Base-by-base conservation (phyloP, 2,888 invertebrate genomes). In the Caenorhabditis parvicauda region DNA sequence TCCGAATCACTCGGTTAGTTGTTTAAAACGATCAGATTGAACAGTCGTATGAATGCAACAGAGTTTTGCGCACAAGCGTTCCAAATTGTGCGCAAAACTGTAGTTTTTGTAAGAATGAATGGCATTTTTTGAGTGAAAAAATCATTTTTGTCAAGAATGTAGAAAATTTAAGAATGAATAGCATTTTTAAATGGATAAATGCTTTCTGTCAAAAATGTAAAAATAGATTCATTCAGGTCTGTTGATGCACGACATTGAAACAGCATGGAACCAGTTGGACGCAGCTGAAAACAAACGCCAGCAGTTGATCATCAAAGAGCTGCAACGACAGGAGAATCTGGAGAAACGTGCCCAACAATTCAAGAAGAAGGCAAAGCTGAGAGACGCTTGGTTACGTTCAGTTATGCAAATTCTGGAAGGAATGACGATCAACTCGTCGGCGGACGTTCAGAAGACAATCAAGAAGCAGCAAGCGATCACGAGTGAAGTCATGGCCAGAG, bases 401-500 rank as follows among this genome's bases (percentile, higher is more conserved):
- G 66, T 66, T 24, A 57, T 56, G 38, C 90, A 90, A 82, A 92
- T 96, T 17, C 84, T 96, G 19, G 67, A 76, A 32, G 72, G 71
- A 28, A 64, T 73, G 70, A 80, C 83, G 49, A 80, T 82, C 57
- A 91, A 91, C 1, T 89, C 89, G 73, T 90, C 90, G 84, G 84
- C 94, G 70, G 93, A 95, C 82, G 92, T 95, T 0, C 95, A 96
- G 82, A 95, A 95, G 1, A 92, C 94, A 0, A 88, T 96, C 38
- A 96, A 96, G 85, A 96, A 96, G 81, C 95, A 96, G 82, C 95
- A 96, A 83, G 95, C 96, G 17, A 93, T 96, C 64, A 91, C 91
- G 61, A 94, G 95, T 0, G 96, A 96, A 81, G 95, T 96, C 54
- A 85, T 94, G 51, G 92, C 95, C 14, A 87, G 89, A 75, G 88